phyloP scores from a whole-genome alignment of 2,797 vertebrate species.

The Alectoris magna region DNA sequence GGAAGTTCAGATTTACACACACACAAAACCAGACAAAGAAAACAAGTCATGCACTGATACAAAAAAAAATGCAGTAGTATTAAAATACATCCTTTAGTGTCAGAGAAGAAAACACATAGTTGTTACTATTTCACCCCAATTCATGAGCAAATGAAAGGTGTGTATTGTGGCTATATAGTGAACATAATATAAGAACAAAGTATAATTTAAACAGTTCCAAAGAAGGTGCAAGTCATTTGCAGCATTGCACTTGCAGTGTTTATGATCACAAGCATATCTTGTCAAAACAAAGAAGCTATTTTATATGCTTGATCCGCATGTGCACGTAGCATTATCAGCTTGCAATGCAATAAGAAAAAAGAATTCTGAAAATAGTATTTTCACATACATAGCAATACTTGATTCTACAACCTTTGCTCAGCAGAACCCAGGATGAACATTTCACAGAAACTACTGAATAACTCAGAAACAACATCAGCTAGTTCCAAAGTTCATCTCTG shows the following conservation, averaged over 20 bases:
- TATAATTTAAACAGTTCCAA: not conserved
- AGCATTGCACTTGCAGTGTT: not conserved
- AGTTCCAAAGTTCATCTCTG: slow-evolving; percentile 43
- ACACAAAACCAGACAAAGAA: not conserved
- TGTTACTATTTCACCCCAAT: not conserved
- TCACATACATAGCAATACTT: not conserved
- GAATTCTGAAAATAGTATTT: not conserved
- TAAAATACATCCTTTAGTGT: not conserved
- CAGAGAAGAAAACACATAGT: not conserved
- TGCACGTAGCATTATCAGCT: not conserved
- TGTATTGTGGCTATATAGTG: not conserved
- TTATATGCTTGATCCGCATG: not conserved
- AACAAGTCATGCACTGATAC: not conserved
- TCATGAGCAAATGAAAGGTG: not conserved
- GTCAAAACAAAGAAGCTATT: not conserved
- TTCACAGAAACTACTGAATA: not conserved
- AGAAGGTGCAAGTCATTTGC: not conserved
- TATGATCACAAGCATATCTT: not conserved
- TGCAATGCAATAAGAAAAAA: not conserved
- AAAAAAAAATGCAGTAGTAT: not conserved
- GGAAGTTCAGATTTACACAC: not conserved
- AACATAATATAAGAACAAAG: not conserved
- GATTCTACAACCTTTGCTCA: not conserved
- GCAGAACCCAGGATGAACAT: not conserved
- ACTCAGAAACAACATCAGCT: not conserved